These are phyloP conservation scores for Chromoteleia sp. DNA, from an alignment of 2,888 invertebrate genomes.

Conservation along the genomic window DNA sequence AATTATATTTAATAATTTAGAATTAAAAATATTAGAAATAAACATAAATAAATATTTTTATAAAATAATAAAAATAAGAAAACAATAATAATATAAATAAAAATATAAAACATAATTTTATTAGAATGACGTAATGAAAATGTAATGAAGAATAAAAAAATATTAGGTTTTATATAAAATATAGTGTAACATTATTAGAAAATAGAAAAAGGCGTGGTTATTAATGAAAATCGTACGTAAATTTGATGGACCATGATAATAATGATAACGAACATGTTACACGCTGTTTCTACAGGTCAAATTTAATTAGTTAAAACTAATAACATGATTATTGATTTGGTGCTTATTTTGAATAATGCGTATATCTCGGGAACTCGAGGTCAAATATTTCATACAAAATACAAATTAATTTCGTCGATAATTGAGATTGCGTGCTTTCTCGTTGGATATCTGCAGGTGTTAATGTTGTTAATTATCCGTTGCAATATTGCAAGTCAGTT, in stretches of 20 bases:
- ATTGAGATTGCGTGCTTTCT: constrained; percentile 32
- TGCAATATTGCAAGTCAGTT: background rate
- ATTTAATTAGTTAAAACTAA: constrained; percentile 50
- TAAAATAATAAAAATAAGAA: too few species aligned
- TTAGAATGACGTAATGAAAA: too few species aligned
- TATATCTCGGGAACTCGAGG: constrained; percentile 1
- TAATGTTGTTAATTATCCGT: constrained; percentile 5
- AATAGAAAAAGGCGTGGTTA: constrained; percentile 12
- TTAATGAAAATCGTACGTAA: constrained; percentile 23
- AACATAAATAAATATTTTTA: too few species aligned
- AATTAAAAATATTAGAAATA: too few species aligned
- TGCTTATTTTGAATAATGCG: constrained; percentile 42
- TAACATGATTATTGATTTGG: constrained; percentile 46
- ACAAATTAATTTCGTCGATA: constrained; percentile 47
- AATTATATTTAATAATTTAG: too few species aligned
- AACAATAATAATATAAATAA: too few species aligned
- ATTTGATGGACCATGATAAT: background rate
- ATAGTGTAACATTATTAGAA: too few species aligned
- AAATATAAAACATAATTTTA: too few species aligned
- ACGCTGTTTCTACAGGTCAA: constrained; percentile 30
- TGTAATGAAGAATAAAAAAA: too few species aligned
- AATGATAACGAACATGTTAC: constrained; percentile 15
- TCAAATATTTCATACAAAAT: constrained; percentile 22
- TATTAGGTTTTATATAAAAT: too few species aligned
- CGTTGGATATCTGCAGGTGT: constrained; percentile 1